These are phyloP conservation scores for Neoniphon sammara DNA, from an alignment of 2,797 vertebrate genomes.

Conservation along the genomic window DNA sequence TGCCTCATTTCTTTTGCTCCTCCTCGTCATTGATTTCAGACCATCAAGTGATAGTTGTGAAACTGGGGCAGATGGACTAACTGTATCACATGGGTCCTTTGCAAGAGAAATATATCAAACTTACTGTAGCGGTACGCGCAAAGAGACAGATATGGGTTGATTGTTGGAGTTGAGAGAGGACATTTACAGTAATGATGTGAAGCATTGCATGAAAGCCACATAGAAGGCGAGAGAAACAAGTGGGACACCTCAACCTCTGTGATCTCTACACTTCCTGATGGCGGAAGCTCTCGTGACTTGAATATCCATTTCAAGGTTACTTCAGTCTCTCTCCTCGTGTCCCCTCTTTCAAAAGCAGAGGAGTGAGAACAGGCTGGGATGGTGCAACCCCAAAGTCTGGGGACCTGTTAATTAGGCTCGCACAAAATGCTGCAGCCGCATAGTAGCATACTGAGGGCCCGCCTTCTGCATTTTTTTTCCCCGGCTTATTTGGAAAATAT, in stretches of 20 bases:
- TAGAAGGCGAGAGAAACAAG: constrained; percentile 47
- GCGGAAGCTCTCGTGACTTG: constrained; percentile 30
- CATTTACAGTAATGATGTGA: constrained; percentile 67
- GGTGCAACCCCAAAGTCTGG: not conserved
- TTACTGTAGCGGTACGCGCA: constrained; percentile 20
- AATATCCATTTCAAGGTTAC: constrained; percentile 54
- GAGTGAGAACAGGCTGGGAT: constrained; percentile 14
- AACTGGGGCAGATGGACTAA: constrained; percentile 57
- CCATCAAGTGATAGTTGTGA: constrained; percentile 41
- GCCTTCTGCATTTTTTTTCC: no score
- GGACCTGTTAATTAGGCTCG: constrained; percentile 21
- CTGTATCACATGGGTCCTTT: constrained; percentile 29
- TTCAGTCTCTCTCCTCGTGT: constrained; percentile 36
- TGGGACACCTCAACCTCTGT: constrained; percentile 45
- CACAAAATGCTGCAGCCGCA: not conserved
- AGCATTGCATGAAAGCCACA: constrained; percentile 58
- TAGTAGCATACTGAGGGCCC: not conserved
- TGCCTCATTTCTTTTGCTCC: constrained; percentile 20
- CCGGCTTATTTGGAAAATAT: no score
- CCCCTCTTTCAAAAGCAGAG: constrained; percentile 16
- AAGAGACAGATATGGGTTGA: constrained; percentile 58
- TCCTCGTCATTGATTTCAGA: constrained; percentile 33
- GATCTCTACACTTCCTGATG: constrained; percentile 52
- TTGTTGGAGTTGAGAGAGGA: constrained; percentile 58
- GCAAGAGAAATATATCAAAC: constrained; percentile 49